Evolutionary conservation across 2,113 vertebrate species (phyloP).

Genomic region (Amia ocellicauda): DNA sequence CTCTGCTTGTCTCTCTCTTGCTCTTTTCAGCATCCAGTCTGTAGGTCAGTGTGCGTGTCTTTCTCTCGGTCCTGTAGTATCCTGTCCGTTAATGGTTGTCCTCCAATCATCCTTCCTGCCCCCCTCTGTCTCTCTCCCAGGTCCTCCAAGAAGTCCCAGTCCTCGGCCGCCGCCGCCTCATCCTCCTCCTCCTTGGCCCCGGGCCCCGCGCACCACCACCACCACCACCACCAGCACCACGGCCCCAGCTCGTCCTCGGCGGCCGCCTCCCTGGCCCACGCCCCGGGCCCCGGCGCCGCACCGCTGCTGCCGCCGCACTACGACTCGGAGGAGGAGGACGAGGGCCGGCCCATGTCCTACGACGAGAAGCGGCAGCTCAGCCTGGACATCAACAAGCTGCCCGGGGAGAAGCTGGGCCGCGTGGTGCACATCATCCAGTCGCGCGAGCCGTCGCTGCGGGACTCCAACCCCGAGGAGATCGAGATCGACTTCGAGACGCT

Average conservation of each 20-base stretch:
- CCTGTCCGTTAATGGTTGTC: background rate
- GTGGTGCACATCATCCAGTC: slow-evolving; percentile 94
- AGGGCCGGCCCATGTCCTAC: slow-evolving; percentile 85
- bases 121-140: slow-evolving; percentile 32
- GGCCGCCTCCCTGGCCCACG: background rate
- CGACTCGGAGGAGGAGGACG: slow-evolving; percentile 88
- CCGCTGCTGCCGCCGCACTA: slow-evolving; percentile 58
- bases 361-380: slow-evolving; percentile 91
- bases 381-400: slow-evolving; percentile 90
- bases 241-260: too few relatives aligned
- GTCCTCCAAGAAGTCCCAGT: slow-evolving; percentile 57
- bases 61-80: background rate
- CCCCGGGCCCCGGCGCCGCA: slow-evolving; percentile 31
- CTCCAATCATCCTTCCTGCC: background rate
- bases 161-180: slow-evolving; percentile 37
- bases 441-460: slow-evolving; percentile 82
- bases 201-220: too few relatives aligned
- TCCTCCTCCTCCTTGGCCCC: too few relatives aligned
- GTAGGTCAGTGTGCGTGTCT: background rate
- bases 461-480: slow-evolving; percentile 92
- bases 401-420: slow-evolving; percentile 86
- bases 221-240: too few relatives aligned
- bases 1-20: background rate
- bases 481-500: slow-evolving; percentile 93
- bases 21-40: background rate